Evolutionary conservation across 2,113 vertebrate species (phyloP).

Genomic region (Equus przewalskii): DNA sequence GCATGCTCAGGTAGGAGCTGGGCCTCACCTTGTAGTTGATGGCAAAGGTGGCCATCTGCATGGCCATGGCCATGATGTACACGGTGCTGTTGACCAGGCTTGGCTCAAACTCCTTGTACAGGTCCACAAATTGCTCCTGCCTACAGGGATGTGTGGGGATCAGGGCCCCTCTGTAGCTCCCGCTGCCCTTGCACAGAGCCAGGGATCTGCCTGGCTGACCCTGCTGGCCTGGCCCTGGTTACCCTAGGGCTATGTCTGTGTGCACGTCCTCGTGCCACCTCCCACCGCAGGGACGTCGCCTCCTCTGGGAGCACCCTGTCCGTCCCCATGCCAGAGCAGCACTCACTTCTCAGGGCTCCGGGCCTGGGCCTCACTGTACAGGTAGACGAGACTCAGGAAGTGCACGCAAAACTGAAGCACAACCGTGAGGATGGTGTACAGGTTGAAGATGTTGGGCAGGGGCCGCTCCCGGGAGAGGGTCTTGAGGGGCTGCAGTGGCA

Average conservation of each 20-base stretch:
- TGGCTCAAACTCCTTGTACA: slow-evolving; percentile 98
- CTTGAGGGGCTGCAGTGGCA: slow-evolving; percentile 93
- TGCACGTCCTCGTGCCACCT: background rate
- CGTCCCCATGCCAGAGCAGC: background rate
- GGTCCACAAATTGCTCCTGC: slow-evolving; percentile 94
- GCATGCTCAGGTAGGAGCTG: accelerated
- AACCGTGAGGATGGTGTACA: slow-evolving; percentile 97
- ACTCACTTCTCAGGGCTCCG: slow-evolving; percentile 93
- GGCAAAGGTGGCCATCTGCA: slow-evolving; percentile 98
- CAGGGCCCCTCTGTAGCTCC: background rate
- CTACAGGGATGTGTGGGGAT: slow-evolving; percentile 77
- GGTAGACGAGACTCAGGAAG: slow-evolving; percentile 95
- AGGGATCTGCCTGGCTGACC: background rate
- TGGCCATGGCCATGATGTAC: slow-evolving; percentile 99
- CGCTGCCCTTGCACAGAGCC: accelerated
- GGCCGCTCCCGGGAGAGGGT: slow-evolving; percentile 96
- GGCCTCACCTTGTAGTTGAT: slow-evolving; percentile 97
- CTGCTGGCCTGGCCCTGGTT: background rate
- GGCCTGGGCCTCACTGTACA: slow-evolving; percentile 94
- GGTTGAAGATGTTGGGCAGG: slow-evolving; percentile 98
- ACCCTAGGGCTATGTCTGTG: no score
- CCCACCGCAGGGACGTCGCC: background rate
- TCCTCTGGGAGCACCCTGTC: background rate
- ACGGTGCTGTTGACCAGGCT: slow-evolving; percentile 98
- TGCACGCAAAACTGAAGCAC: slow-evolving; percentile 97